phyloP scores from a whole-genome alignment of 2,888 invertebrate species.

The Xestoiulus laeticollis region DNA sequence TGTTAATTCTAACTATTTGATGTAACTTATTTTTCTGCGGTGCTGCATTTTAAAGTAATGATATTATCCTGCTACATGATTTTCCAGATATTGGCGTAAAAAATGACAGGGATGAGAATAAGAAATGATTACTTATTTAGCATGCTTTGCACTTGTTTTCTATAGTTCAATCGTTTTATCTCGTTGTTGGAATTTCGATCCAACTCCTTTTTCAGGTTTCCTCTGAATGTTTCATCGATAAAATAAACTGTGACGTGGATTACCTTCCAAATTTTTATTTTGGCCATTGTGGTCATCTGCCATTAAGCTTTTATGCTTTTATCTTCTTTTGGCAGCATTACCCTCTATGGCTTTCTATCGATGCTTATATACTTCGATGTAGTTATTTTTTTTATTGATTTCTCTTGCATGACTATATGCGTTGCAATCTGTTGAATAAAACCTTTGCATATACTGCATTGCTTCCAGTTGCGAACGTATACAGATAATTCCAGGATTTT shows the following conservation, averaged over 20 bases:
- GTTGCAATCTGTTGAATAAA: conserved; percentile 10
- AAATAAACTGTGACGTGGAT: neutral
- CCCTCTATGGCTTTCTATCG: neutral
- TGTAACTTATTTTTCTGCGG: too few relatives aligned
- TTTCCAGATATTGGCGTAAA: neutral
- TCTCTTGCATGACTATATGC: neutral
- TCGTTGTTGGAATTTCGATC: neutral
- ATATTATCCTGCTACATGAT: neutral
- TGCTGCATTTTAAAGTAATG: neutral
- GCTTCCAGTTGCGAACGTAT: neutral
- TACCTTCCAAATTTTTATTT: conserved; percentile 17
- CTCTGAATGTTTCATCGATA: neutral
- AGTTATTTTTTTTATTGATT: conserved; percentile 11
- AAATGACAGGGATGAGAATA: neutral
- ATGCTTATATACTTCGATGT: neutral
- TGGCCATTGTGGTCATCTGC: neutral
- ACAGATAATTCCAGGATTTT: conserved; percentile 10
- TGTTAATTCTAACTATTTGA: too few relatives aligned
- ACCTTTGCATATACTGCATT: neutral
- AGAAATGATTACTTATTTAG: neutral
- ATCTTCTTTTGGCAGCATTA: neutral
- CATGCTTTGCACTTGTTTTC: neutral
- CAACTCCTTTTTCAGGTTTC: neutral
- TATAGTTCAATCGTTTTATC: neutral
- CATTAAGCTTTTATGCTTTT: conserved; percentile 18